Evolutionary conservation across 2,888 invertebrate species (phyloP), one percentile per base, ranked within the genome.

Genomic region (Nowickia ferox): DNA sequence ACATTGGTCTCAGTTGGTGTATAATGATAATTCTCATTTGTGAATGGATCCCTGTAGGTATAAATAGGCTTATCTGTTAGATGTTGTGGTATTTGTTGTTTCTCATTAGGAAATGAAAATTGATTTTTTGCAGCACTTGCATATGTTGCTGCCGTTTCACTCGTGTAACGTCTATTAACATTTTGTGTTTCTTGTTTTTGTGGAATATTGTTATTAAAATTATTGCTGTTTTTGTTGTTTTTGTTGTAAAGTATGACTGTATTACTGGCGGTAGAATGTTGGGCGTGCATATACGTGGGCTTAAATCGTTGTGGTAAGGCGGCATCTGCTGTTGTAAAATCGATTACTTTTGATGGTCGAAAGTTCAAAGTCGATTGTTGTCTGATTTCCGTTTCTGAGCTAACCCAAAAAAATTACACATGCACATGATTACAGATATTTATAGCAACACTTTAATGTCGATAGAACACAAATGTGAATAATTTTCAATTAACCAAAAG

Each of bases 311-410:
- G 85, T 55, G 74, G 78, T 38, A 74, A 40, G 15, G 89, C 87
- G 69, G 89, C 92, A 88, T 91, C 92, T 11, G 90, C 89, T 9
- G 89, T 88, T 42, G 91, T 91, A 61, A 91, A 91, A 13, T 89
- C 90, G 57, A 91, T 78, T 87, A 91, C 87, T 77, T 90, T 90
- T 5, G 91, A 91, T 48, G 91, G 91, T 8, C 89, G 88, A 83
- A 91, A 91, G 6, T 89, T 88, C 2, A 65, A 66, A 71, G n/a
- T 22, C n/a, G 65, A 30, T 61, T 68, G 51, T 51, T 59, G 74
- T 74, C 68, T 74, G 2, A 11, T 17, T 53, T 63, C 69, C 48
- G 3, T 22, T 46, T 10, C n/a, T 55, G 59, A 22, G 2, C 81
- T 81, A 59, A 71, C 6, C 30, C 30, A 65, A 9, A 38, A 15